Evolutionary conservation across 2,797 vertebrate species (phyloP).

Genomic region (Psittacula derbiana): DNA sequence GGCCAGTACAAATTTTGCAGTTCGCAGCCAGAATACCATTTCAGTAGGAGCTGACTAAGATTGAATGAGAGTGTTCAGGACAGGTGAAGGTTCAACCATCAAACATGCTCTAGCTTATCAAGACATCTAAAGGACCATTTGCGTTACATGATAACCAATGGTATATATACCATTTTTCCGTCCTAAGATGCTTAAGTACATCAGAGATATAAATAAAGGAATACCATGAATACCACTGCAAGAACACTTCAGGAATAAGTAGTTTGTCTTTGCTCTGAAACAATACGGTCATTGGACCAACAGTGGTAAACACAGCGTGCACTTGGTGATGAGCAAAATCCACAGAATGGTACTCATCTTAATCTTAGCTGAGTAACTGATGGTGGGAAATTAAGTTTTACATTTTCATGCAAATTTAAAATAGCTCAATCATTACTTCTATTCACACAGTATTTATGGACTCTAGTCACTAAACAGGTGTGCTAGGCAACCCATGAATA

Average conservation of each 20-base stretch:
- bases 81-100: background rate
- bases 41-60: background rate
- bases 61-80: background rate
- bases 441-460: background rate
- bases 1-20: background rate
- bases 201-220: background rate
- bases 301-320: background rate
- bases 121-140: background rate
- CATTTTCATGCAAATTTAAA: background rate
- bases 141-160: background rate
- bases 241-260: background rate
- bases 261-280: background rate
- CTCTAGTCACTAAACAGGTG: background rate
- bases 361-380: background rate
- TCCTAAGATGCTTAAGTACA: background rate
- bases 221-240: background rate
- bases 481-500: background rate
- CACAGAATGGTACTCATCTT: background rate
- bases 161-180: too few relatives aligned
- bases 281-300: background rate
- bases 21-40: background rate
- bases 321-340: background rate
- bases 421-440: background rate
- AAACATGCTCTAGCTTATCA: background rate
- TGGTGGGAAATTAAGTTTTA: background rate